phyloP scores from a whole-genome alignment of 2,113 vertebrate species.

The Microtus pennsylvanicus region DNA sequence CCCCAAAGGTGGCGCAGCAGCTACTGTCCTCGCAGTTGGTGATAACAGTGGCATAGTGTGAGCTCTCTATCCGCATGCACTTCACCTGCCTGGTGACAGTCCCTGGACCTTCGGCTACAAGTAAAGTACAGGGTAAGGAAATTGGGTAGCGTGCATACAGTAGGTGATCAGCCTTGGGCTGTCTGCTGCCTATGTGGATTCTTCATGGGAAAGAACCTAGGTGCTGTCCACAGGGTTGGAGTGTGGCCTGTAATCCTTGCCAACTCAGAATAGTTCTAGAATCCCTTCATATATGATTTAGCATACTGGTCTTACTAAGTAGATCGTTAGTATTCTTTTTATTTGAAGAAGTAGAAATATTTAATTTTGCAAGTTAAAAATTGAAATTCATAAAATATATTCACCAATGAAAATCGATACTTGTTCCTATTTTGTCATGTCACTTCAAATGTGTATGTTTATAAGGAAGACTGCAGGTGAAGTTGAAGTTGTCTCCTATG shows the following conservation, averaged over 20 bases:
- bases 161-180: fast-evolving
- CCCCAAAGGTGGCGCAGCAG: constrained; percentile 90
- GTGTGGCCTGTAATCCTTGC: neutral
- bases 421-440: neutral
- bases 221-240: neutral
- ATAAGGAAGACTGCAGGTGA: neutral
- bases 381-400: constrained; percentile 1
- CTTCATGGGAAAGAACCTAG: neutral
- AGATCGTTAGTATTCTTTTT: neutral
- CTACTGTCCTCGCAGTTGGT: constrained; percentile 88
- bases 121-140: constrained; percentile 43
- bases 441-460: constrained; percentile 15
- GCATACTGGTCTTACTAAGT: neutral
- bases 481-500: neutral
- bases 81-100: constrained; percentile 82
- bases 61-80: constrained; percentile 89
- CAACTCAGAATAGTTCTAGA: neutral
- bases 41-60: constrained; percentile 90
- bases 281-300: neutral
- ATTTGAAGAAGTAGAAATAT: constrained; percentile 1
- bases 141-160: fast-evolving
- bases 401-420: neutral
- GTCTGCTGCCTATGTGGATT: neutral
- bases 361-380: neutral
- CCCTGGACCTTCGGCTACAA: constrained; percentile 57